A percentile compares a stretch with the other conserved stretches of the same genome.
Conservation (phyloP, 2,888 invertebrate genomes). For the Phlogophora meticulosa region DNA sequence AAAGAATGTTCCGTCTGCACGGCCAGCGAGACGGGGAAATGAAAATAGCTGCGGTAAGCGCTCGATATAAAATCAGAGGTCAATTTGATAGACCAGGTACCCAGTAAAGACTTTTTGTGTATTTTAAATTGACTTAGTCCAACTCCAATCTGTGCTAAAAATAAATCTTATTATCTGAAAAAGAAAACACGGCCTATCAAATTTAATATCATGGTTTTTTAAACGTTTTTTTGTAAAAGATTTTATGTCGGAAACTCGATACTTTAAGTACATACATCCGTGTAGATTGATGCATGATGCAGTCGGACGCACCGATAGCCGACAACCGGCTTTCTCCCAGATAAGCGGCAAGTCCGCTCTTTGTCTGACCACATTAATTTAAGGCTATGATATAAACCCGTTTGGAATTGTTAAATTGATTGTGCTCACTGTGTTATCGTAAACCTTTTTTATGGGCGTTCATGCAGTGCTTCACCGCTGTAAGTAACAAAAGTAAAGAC, state of each 20-base stretch:
- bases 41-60: slow-evolving; percentile 69
- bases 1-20: slow-evolving; percentile 80
- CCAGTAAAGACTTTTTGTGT: slow-evolving; percentile 23
- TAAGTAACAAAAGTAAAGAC: slow-evolving; percentile 60
- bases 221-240: slow-evolving; percentile 44
- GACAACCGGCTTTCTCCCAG: slow-evolving; percentile 83
- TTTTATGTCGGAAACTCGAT: slow-evolving; percentile 60
- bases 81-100: slow-evolving; percentile 44
- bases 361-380: slow-evolving; percentile 87
- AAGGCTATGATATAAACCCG: slow-evolving; percentile 81
- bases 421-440: slow-evolving; percentile 79
- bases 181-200: background rate
- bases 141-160: slow-evolving; percentile 21
- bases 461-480: slow-evolving; percentile 32
- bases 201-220: slow-evolving; percentile 8
- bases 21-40: slow-evolving; percentile 71
- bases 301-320: slow-evolving; percentile 65
- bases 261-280: slow-evolving; percentile 57
- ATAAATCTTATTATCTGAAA: slow-evolving; percentile 21
- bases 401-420: slow-evolving; percentile 84
- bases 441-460: slow-evolving; percentile 54
- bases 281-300: slow-evolving; percentile 69
- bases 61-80: slow-evolving; percentile 52
- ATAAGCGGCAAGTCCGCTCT: slow-evolving; percentile 82
- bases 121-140: slow-evolving; percentile 45